Evolutionary conservation across 2,888 invertebrate species (phyloP), one percentile per base, ranked within the genome.

Genomic region (Agonopterix arenella): DNA sequence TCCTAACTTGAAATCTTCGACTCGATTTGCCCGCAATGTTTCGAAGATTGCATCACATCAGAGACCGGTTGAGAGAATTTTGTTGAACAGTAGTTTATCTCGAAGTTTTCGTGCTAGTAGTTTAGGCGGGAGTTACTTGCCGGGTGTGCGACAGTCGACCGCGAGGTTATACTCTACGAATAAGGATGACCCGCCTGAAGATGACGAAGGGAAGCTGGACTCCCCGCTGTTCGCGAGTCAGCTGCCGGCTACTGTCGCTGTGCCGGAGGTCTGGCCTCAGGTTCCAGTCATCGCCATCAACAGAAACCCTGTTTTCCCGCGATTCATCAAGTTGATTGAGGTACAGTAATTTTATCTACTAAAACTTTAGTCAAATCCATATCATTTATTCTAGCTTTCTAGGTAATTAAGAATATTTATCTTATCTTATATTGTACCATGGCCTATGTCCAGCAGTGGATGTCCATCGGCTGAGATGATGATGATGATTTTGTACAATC

Each of bases 301-400:
- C 68, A 92, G 98, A 61, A 97, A 98, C 89, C 98, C 99, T 4
- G 96, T 99, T 1, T 99, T 99, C 88, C 99, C 99, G 13, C 93
- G 97, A 62, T 99, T 99, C 80, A 98, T 99, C 62, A 99, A 99
- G 89, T 92, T 99, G 61, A 93, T 99, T 56, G 99, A 99, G 91
- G 96, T 97, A 60, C 53, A 28, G 28, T 57, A 44, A 47, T 38
- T n/a, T 36, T 11, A 42, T 44, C 16, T 16, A 16, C 16, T 16
- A 16, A 16, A 16, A 16, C 2, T 16, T 16, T 16, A 16, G 2
- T 16, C 16, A 16, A 16, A 16, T 16, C 16, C 16, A 16, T 16
- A 16, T 16, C 16, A 2, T 2, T 16, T 16, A 16, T n/a, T n/a
- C n/a, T n/a, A n/a, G n/a, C n/a, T n/a, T n/a, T n/a, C n/a, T n/a